These are phyloP conservation scores for Platyrinchus mystaceus DNA, from an alignment of 2,797 vertebrate genomes.

Conservation along the genomic window DNA sequence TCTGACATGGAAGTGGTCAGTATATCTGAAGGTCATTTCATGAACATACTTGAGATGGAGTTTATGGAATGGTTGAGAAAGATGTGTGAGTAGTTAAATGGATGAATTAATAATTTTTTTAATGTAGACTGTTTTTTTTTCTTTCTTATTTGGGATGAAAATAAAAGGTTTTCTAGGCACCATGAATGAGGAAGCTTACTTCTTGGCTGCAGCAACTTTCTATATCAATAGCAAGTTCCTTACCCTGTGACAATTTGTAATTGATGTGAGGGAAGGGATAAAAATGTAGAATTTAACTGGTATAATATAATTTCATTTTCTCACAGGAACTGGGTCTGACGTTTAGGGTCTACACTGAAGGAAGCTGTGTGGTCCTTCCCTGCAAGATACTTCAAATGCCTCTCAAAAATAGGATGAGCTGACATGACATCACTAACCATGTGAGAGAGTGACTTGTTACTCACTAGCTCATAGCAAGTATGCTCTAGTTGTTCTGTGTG, in stretches of 20 bases:
- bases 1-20: neutral
- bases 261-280: neutral
- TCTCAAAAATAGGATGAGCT: neutral
- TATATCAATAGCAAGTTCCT: neutral
- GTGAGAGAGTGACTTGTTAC: neutral
- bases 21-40: neutral
- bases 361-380: neutral
- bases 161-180: neutral
- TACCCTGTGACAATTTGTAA: neutral
- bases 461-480: neutral
- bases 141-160: neutral
- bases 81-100: neutral
- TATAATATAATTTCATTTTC: neutral
- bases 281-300: neutral
- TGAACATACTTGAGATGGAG: neutral
- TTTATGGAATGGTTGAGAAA: neutral
- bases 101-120: neutral
- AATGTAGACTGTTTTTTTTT: neutral
- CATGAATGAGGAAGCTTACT: neutral
- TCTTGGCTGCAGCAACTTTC: neutral
- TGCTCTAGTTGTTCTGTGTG: neutral
- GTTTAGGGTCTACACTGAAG: neutral
- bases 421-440: neutral
- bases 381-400: neutral
- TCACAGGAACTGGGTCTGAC: rapidly evolving